Percentiles rank a stretch among this genome's conserved stretches.
Conservation (phyloP, 2,113 vertebrate genomes). For the Dryoscopus gambensis region DNA sequence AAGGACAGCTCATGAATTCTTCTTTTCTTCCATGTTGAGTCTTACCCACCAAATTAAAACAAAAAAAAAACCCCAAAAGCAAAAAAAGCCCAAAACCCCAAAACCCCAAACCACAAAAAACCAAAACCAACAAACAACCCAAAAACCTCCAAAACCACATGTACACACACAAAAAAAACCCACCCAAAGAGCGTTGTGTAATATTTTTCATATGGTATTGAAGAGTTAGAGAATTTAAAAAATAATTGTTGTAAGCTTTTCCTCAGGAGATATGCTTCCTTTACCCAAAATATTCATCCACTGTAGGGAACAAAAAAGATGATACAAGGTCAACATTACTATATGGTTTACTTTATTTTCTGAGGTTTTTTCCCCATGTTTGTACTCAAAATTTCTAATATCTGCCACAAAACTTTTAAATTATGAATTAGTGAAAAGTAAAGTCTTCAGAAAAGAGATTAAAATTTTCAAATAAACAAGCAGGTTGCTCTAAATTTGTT, state of each 20-base stretch:
- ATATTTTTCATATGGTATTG: neutral
- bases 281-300: neutral
- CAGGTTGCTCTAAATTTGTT: neutral
- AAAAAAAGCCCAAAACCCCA: neutral
- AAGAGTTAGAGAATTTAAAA: neutral
- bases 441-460: neutral
- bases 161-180: too few species aligned
- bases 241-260: neutral
- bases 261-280: neutral
- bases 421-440: neutral
- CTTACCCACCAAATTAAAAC: neutral
- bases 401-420: neutral
- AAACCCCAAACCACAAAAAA: neutral
- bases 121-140: neutral
- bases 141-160: too few species aligned
- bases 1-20: neutral
- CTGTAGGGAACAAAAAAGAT: neutral
- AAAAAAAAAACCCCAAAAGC: fast-evolving
- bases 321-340: neutral
- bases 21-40: neutral
- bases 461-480: neutral
- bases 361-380: neutral
- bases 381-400: neutral
- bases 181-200: too few species aligned
- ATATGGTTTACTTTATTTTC: neutral